Percentiles rank a stretch among this genome's conserved stretches.
Conservation (phyloP, 1,140 invertebrate species). For the Drosophila nigromelanica region DNA sequence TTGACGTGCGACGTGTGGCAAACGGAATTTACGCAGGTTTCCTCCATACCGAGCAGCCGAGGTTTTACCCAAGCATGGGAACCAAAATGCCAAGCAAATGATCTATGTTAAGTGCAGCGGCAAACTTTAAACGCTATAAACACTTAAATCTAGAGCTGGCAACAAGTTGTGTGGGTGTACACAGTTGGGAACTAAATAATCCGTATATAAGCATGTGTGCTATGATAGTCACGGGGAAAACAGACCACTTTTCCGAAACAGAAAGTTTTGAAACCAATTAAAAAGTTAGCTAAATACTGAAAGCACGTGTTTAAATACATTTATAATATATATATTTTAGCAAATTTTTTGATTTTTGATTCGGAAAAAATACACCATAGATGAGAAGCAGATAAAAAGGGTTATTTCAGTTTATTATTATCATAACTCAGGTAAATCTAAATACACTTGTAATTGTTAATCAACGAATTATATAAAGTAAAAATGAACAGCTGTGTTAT, state of each 20-base stretch:
- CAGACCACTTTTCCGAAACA: too few species aligned
- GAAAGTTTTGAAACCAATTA: too few species aligned
- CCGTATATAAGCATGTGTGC: not conserved
- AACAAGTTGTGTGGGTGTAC: not conserved
- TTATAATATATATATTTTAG: too few species aligned
- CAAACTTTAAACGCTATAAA: slow-evolving; percentile 8
- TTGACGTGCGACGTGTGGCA: slow-evolving; percentile 79
- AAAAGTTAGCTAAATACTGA: too few species aligned
- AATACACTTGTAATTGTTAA: too few species aligned
- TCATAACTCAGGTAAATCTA: too few species aligned
- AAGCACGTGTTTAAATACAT: too few species aligned
- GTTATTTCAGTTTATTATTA: too few species aligned
- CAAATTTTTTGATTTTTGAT: too few species aligned
- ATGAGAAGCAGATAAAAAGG: too few species aligned
- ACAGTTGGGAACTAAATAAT: not conserved
- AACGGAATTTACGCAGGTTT: slow-evolving; percentile 70
- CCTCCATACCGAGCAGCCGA: slow-evolving; percentile 26
- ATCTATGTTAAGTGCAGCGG: slow-evolving; percentile 45
- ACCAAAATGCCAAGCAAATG: slow-evolving; percentile 41
- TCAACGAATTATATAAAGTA: not conserved
- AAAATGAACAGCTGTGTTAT: not conserved
- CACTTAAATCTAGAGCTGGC: not conserved
- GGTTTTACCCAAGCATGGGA: slow-evolving; percentile 20
- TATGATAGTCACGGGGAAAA: not conserved
- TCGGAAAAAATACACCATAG: too few species aligned